phyloP scores from a whole-genome alignment of 1,140 invertebrate species.

The Drosophila tani region DNA sequence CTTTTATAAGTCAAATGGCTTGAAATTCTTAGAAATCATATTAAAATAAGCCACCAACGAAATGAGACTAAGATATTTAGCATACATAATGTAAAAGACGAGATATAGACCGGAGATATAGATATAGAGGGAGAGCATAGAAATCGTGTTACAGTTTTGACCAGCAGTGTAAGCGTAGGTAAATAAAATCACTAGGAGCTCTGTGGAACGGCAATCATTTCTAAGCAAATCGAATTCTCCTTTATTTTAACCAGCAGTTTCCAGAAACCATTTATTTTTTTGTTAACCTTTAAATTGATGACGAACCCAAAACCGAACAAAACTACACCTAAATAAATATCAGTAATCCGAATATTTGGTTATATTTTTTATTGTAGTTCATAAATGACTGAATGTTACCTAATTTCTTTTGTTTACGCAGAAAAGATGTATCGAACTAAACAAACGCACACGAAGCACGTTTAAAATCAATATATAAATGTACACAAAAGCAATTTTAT shows the following conservation, averaged over 20 bases:
- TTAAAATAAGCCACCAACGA: not conserved
- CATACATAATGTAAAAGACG: not conserved
- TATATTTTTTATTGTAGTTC: not conserved
- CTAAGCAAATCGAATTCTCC: too few species aligned
- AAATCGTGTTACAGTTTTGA: slow-evolving; percentile 1
- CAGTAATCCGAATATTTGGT: too few species aligned
- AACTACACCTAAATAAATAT: too few species aligned
- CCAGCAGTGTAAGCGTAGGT: not conserved
- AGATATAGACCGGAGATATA: too few species aligned
- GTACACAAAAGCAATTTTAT: not conserved
- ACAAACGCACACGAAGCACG: not conserved
- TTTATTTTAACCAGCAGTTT: too few species aligned
- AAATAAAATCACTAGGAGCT: too few species aligned
- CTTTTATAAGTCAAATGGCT: too few species aligned
- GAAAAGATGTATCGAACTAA: too few species aligned
- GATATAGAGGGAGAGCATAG: not conserved
- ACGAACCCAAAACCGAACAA: too few species aligned
- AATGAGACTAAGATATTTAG: not conserved
- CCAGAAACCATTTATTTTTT: too few species aligned
- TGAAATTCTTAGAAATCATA: not conserved
- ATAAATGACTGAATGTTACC: not conserved
- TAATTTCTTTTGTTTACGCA: not conserved
- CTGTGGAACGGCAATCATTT: too few species aligned
- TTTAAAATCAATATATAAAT: not conserved
- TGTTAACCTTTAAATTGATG: too few species aligned